A percentile compares a stretch with the other conserved stretches of the same genome.
phyloP scores from a whole-genome alignment of 1,140 invertebrate species.

The Maconellicoccus hirsutus region DNA sequence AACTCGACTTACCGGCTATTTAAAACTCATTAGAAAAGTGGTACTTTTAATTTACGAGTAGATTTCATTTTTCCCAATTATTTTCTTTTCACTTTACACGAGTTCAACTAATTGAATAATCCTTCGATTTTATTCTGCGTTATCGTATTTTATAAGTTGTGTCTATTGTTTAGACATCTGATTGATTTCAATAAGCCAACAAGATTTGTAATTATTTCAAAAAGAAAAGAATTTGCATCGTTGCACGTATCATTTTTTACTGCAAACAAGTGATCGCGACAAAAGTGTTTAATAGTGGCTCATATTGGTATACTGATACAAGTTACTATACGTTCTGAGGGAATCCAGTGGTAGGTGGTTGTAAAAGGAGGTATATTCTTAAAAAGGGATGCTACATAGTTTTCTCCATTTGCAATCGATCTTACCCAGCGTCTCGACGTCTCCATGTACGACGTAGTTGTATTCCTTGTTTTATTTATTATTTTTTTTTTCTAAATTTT shows the following conservation, averaged over 20 bases:
- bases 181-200: too few relatives aligned
- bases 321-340: not conserved
- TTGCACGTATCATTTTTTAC: not conserved
- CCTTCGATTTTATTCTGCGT: too few relatives aligned
- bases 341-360: not conserved
- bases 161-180: too few relatives aligned
- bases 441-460: conserved; percentile 18
- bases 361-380: not conserved
- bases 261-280: not conserved
- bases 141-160: too few relatives aligned
- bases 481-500: not conserved
- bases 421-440: conserved; percentile 17
- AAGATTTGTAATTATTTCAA: too few relatives aligned
- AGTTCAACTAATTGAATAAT: too few relatives aligned
- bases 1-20: not conserved
- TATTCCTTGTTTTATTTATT: not conserved
- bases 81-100: too few relatives aligned
- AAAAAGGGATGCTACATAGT: not conserved
- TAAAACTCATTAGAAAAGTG: not conserved
- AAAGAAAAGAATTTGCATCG: not conserved
- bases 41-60: too few relatives aligned
- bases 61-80: too few relatives aligned
- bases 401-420: conserved; percentile 12
- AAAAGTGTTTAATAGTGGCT: not conserved
- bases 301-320: not conserved